Evolutionary conservation across 1,140 invertebrate genomes (phyloP).

Genomic region (Zaprionus inermis): DNA sequence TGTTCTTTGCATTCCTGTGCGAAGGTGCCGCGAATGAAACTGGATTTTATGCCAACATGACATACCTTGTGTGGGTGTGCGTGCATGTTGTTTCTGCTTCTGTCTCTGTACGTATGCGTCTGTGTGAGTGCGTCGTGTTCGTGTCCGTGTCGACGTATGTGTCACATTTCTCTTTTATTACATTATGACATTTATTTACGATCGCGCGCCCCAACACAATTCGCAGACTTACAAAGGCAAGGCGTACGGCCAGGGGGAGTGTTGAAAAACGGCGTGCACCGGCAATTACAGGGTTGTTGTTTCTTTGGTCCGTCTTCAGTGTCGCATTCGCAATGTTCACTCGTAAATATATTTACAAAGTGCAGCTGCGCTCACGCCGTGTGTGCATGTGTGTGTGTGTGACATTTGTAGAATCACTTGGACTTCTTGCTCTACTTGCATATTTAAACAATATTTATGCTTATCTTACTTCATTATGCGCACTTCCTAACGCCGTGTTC

Average conservation of each 20-base stretch:
- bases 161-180: conserved; percentile 73
- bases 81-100: not conserved
- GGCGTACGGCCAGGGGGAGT: not conserved
- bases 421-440: conserved; percentile 37
- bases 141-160: conserved; percentile 52
- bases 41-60: conserved; percentile 43
- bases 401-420: conserved; percentile 46
- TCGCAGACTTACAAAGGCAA: not conserved
- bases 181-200: conserved; percentile 81
- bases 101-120: not conserved
- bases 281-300: conserved; percentile 9
- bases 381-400: conserved; percentile 1
- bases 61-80: conserved; percentile 25
- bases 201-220: conserved; percentile 40
- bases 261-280: conserved; percentile 8
- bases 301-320: conserved; percentile 6
- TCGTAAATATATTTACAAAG: not conserved
- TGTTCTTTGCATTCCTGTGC: conserved; percentile 49
- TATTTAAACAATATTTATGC: conserved; percentile 28
- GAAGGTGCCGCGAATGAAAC: conserved; percentile 36
- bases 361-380: not conserved
- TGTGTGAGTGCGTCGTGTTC: conserved; percentile 38
- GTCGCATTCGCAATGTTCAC: conserved; percentile 25
- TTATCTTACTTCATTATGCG: conserved; percentile 41
- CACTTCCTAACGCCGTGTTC: conserved; percentile 46